Evolutionary conservation across 2,113 vertebrate genomes (phyloP).

Genomic region (Neogale vison): DNA sequence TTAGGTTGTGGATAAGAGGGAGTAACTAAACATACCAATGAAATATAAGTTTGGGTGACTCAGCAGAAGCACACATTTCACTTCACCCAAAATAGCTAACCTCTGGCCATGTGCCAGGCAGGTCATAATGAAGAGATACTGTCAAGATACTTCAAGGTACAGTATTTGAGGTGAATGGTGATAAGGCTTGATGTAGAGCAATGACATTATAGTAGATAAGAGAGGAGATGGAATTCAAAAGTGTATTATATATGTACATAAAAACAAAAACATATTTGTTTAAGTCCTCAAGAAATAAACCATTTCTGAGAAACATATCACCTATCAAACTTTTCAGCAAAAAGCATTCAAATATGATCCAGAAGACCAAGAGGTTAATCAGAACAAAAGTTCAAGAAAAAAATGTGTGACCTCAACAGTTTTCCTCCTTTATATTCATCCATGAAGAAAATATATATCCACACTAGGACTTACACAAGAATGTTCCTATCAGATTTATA

Average conservation of each 20-base stretch:
- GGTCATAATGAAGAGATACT: background rate
- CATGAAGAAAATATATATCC: background rate
- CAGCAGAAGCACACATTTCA: background rate
- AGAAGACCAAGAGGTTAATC: background rate
- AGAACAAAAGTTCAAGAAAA: conserved; percentile 8
- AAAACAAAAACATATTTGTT: background rate
- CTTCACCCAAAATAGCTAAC: background rate
- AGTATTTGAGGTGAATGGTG: background rate
- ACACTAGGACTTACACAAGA: background rate
- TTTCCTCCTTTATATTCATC: background rate
- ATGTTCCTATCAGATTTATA: background rate
- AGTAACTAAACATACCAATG: background rate
- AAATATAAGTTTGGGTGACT: background rate
- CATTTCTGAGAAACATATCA: conserved; percentile 23
- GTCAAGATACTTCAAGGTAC: background rate
- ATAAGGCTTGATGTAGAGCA: background rate
- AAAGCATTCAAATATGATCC: background rate
- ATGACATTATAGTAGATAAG: background rate
- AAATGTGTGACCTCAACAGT: background rate
- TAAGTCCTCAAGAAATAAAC: background rate
- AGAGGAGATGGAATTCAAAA: background rate
- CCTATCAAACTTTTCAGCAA: background rate
- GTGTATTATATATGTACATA: background rate
- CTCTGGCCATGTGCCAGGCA: background rate
- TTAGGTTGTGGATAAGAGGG: background rate